These are phyloP conservation scores for Bucco capensis DNA, from an alignment of 2,113 vertebrate genomes.

Conservation along the genomic window DNA sequence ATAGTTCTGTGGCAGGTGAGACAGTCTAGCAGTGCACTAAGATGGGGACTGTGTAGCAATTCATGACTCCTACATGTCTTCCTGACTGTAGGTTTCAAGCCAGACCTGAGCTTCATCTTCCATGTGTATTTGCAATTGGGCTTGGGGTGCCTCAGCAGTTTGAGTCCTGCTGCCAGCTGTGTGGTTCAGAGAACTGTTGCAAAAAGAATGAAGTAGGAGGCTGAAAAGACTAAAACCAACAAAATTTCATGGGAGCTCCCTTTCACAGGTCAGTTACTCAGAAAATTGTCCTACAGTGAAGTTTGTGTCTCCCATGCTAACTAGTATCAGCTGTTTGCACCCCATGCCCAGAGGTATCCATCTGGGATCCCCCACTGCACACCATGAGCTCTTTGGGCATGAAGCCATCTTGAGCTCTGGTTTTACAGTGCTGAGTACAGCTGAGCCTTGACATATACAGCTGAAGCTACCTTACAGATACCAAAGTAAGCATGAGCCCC, in stretches of 20 bases:
- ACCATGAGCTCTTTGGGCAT: neutral
- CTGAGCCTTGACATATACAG: neutral
- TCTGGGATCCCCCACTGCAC: neutral
- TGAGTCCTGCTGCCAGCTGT: neutral
- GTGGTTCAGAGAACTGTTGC: neutral
- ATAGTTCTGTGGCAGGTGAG: neutral
- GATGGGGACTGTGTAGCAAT: neutral
- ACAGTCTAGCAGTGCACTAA: neutral
- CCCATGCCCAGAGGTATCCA: neutral
- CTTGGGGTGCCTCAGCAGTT: neutral
- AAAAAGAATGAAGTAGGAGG: neutral
- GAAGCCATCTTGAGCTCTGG: neutral
- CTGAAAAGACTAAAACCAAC: neutral
- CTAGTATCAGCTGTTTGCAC: neutral
- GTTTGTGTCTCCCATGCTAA: neutral
- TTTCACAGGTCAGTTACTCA: neutral
- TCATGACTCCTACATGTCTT: neutral
- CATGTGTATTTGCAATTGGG: accelerated
- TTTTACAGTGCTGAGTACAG: neutral
- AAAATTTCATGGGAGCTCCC: neutral
- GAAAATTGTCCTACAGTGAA: neutral
- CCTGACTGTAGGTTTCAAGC: neutral
- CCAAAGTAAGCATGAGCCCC: neutral
- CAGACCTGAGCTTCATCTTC: neutral
- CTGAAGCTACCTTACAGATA: neutral